Evolutionary conservation across 2,888 invertebrate genomes (phyloP).

Genomic region (Aromia moschata): DNA sequence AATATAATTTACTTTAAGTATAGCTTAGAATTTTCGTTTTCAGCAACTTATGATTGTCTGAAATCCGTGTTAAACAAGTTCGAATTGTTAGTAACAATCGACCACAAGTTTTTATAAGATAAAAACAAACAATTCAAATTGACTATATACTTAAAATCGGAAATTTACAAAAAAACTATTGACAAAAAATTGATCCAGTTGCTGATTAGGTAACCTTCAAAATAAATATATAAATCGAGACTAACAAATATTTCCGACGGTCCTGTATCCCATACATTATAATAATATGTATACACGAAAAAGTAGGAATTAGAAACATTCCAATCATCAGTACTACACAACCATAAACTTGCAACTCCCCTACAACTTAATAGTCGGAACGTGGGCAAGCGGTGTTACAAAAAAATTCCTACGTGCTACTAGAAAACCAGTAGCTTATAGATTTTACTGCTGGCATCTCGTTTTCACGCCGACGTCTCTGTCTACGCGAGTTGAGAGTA

Average conservation of each 20-base stretch:
- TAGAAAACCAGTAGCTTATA: conserved; percentile 32
- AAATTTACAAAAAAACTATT: too few species aligned
- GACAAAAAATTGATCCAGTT: too few species aligned
- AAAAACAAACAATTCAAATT: too few species aligned
- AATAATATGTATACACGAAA: not conserved
- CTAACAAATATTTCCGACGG: not conserved
- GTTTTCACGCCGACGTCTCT: conserved; percentile 23
- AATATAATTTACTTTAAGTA: too few species aligned
- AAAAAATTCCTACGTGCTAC: conserved; percentile 30
- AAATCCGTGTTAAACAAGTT: too few species aligned
- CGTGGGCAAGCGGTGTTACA: conserved; percentile 18
- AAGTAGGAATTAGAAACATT: conserved; percentile 11
- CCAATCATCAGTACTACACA: not conserved
- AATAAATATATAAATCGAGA: too few species aligned
- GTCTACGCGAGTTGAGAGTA: conserved; percentile 25
- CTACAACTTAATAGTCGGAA: not conserved
- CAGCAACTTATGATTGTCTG: too few species aligned
- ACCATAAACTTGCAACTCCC: conserved; percentile 12
- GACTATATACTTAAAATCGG: too few species aligned
- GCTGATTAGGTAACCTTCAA: too few species aligned
- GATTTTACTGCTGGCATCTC: conserved; percentile 26
- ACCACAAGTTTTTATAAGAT: too few species aligned
- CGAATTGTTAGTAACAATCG: too few species aligned
- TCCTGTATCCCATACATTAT: not conserved
- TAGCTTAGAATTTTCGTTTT: too few species aligned